These are phyloP conservation scores for Semnopithecus entellus DNA, from an alignment of 2,113 vertebrate species.

Conservation along the genomic window DNA sequence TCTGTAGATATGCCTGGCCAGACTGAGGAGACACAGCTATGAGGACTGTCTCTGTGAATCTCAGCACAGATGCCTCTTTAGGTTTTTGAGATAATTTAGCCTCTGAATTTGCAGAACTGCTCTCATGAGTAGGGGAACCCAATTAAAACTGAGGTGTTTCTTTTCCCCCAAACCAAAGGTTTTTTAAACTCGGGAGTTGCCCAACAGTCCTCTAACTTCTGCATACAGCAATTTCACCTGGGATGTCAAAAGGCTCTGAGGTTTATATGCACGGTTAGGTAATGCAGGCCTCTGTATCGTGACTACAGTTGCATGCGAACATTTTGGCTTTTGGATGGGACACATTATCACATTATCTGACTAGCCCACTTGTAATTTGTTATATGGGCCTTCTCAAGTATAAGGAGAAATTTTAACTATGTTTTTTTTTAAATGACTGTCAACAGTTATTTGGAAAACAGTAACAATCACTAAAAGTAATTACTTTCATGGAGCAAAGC, in stretches of 20 bases:
- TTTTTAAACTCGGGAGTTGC: not conserved
- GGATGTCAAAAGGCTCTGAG: not conserved
- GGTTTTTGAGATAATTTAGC: not conserved
- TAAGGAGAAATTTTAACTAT: not conserved
- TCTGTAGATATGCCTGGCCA: not conserved
- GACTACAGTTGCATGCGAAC: fast-evolving
- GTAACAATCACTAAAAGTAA: not conserved
- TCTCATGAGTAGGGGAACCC: not conserved
- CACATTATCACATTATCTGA: not conserved
- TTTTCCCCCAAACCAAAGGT: not conserved
- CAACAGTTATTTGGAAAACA: not conserved
- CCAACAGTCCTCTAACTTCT: not conserved
- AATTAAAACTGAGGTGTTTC: not conserved
- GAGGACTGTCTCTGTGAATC: not conserved
- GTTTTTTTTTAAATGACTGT: not conserved
- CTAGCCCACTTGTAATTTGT: not conserved
- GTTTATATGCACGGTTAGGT: not conserved
- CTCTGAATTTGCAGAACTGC: not conserved
- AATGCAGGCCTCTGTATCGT: not conserved
- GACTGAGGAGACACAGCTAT: not conserved
- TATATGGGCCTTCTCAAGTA: not conserved
- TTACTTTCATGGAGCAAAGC: not conserved
- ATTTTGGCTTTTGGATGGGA: not conserved
- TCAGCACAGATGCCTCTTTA: not conserved
- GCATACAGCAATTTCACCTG: too few species aligned